Base-by-base conservation (phyloP, 2,888 invertebrate species). In the Nomada fucata region DNA sequence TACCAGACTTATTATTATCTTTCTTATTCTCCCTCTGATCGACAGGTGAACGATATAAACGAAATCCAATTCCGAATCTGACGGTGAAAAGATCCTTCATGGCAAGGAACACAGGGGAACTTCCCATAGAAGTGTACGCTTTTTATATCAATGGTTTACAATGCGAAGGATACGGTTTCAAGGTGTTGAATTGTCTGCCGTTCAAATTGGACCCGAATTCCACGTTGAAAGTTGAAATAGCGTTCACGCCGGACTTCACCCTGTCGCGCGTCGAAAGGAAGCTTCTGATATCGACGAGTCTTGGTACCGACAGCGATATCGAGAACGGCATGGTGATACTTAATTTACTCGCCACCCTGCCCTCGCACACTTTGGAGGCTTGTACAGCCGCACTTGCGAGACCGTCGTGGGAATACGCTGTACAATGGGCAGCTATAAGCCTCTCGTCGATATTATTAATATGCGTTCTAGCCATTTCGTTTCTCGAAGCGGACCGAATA, bases 221-320 rank as follows among this genome's bases (percentile, higher is more conserved):
- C 42, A 96, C 96, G 7, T 95, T 95, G 88, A 96, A 96, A 92
- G 96, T 98, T 76, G 97, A 98, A 90, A 97, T 98, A 83, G 97
- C 97, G 83, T 98, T 97, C 93, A 97, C 97, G 0, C 97, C 98
- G 0, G 98, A 98, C 94, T 97, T 98, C 91, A 97, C 98, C 0
- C 94, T 97, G 89, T 95, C 97, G 0, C 95, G 96, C 83, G 95
- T 98, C 55, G 95, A 96, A 82, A 94, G 96, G 67, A 95, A 95
- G 7, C 94, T 97, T 15, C 94, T 95, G 76, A 94, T 96, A 67
- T 93, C 94, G 42, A 96, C 96, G 11, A 96, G 96, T 89, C 93
- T 96, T 42, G 95, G 91, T 4, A 80, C 76, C 7, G 75, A 87
- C 10, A 78, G 59, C 50, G 84, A 83, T 18, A 76, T 76, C n/a